Conservation (phyloP, 2,888 invertebrate genomes). For the Melitaea athalia region DNA sequence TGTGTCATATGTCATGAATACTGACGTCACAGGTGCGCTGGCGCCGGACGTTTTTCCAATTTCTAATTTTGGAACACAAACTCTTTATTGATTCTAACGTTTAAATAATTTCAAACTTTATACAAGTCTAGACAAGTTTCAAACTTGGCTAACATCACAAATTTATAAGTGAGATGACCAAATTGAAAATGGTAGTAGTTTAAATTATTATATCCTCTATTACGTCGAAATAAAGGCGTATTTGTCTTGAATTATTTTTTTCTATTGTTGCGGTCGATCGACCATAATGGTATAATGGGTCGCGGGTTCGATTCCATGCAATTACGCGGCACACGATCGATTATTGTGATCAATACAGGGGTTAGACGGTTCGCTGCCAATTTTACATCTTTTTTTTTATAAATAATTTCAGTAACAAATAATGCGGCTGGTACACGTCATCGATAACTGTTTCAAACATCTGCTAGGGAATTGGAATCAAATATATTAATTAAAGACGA, state of each 20-base stretch:
- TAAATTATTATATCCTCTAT: constrained; percentile 19
- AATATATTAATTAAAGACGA: not conserved
- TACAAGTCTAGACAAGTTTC: not conserved
- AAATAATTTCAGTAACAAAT: constrained; percentile 68
- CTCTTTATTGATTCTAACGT: constrained; percentile 32
- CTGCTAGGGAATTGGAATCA: constrained; percentile 29
- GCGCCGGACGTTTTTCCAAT: constrained; percentile 66
- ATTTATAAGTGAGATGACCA: constrained; percentile 14
- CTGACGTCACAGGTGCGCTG: constrained; percentile 66
- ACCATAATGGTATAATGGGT: constrained; percentile 81
- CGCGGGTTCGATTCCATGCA: constrained; percentile 76
- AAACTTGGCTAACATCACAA: constrained; percentile 10
- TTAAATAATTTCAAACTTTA: constrained; percentile 27
- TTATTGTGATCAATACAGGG: constrained; percentile 82
- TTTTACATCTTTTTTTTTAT: constrained; percentile 70
- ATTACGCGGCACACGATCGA: constrained; percentile 82
- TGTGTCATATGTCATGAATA: constrained; percentile 48
- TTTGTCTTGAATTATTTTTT: constrained; percentile 39
- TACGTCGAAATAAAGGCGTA: constrained; percentile 21
- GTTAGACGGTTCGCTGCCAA: constrained; percentile 81
- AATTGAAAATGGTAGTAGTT: constrained; percentile 11
- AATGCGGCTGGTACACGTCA: constrained; percentile 60
- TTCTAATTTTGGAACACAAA: constrained; percentile 58
- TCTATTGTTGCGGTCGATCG: constrained; percentile 76
- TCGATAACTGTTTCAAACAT: constrained; percentile 57